A percentile compares a stretch with the other conserved stretches of the same genome.
phyloP scores from a whole-genome alignment of 2,888 invertebrate genomes.

The Hypsopygia costalis region DNA sequence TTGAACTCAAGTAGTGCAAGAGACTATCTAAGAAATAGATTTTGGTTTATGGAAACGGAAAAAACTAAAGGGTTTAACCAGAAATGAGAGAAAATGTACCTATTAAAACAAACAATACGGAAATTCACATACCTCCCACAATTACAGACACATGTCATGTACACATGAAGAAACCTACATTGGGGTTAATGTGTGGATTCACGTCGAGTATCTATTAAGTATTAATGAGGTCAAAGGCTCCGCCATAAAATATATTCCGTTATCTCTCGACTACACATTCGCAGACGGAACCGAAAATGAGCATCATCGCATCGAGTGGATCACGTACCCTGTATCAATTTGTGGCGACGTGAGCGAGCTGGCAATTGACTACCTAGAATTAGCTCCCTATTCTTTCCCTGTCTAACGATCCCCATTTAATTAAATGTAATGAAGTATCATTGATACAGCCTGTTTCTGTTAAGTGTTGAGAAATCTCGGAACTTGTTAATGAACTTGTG shows the following conservation, averaged over 20 bases:
- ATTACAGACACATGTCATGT: too few species aligned
- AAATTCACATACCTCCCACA: too few species aligned
- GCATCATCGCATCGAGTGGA: constrained; percentile 51
- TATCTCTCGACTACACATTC: constrained; percentile 20
- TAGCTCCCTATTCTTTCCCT: constrained; percentile 42
- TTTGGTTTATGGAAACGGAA: too few species aligned
- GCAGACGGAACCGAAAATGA: constrained; percentile 44
- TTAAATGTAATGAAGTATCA: constrained; percentile 41
- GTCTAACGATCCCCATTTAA: constrained; percentile 34
- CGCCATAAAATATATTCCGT: constrained; percentile 8
- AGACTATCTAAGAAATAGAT: too few species aligned
- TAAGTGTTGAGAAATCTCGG: not conserved
- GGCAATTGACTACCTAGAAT: constrained; percentile 40
- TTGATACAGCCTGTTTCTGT: constrained; percentile 12
- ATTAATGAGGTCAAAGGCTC: constrained; percentile 5
- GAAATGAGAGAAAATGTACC: too few species aligned
- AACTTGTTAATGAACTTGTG: constrained; percentile 1
- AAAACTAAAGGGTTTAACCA: too few species aligned
- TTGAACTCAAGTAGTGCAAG: too few species aligned
- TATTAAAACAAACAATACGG: too few species aligned
- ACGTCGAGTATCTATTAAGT: not conserved
- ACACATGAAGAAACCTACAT: not conserved
- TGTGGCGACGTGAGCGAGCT: constrained; percentile 52
- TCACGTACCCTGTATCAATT: constrained; percentile 64
- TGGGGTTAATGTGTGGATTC: not conserved